Base-by-base conservation (phyloP, 2,113 vertebrate species). In the Festucalex cinctus region DNA sequence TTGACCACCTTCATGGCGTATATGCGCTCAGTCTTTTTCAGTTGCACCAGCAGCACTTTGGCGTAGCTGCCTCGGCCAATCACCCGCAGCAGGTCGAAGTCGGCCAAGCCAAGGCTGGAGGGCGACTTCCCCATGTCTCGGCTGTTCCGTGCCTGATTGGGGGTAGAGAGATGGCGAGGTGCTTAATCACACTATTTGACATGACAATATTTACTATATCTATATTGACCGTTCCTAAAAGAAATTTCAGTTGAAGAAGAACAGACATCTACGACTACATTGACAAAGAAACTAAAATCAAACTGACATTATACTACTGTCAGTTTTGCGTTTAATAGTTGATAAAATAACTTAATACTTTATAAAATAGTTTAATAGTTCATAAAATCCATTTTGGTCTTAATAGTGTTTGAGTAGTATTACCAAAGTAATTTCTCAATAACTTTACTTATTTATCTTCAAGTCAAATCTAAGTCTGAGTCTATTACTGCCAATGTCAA, bases 1-100 rank as follows among this genome's bases (percentile, higher is more conserved):
- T 99, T 99, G 83, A 99, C 97, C 72, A 99, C 97, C 78, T 99
- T 99, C 97, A 99, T 99, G 62, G 97, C 97, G 28, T 99, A 99
- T 89, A 99, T 98, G 71, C 97, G 94, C 66, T 99, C 97, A 0
- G 96, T 99, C 87, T 96, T 98, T 89, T 98, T 98, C 75, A 99
- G 80, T 19, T 95, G 94, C 68, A 99, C 97, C 65, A 99, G 82
- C 62, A 99, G 89, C 58, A 99, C 97, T 89, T 99, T 99, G 58
- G 97, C 97, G 5, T 99, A 99, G 91, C 97, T 99, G 74, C 97
- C 97, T 83, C 97, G 91, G 57, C 97, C 97, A 75, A 99, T 99
- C 78, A 99, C 97, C 32, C 97, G 88, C 12, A 99, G 92, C 78
- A 99, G 88, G 80, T 99, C 97, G 36, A 99, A 99, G 89, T 99